A percentile compares a stretch with the other conserved stretches of the same genome.
Evolutionary conservation across 1,140 invertebrate genomes (phyloP).

Genomic region (Oncopodura yosiiana): DNA sequence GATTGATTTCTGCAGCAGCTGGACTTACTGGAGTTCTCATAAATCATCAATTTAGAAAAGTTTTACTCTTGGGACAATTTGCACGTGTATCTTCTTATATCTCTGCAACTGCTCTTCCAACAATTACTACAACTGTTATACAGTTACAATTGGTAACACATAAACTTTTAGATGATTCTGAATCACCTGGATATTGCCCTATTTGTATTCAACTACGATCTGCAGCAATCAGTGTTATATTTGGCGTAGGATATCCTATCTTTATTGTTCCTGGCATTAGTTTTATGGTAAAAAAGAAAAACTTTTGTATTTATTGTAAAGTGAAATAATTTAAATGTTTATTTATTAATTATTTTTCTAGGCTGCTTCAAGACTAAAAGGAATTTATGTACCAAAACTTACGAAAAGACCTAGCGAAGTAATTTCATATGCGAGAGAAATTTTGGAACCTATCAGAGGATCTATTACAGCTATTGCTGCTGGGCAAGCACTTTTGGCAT

Average conservation of each 20-base stretch:
- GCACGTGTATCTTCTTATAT: constrained; percentile 9
- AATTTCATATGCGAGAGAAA: constrained; percentile 7
- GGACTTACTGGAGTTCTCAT: constrained; percentile 7
- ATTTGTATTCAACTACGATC: constrained; percentile 45
- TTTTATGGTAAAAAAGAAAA: constrained; percentile 41
- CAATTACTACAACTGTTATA: background rate
- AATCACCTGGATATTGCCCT: constrained; percentile 38
- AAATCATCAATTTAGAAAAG: constrained; percentile 21
- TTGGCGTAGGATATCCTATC: constrained; percentile 42
- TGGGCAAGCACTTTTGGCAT: constrained; percentile 21
- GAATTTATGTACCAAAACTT: constrained; percentile 16
- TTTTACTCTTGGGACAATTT: constrained; percentile 8
- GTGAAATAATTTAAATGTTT: constrained; percentile 1
- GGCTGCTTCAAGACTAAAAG: constrained; percentile 10
- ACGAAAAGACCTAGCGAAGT: constrained; percentile 16
- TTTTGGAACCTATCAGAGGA: constrained; percentile 7
- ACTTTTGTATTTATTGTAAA: background rate
- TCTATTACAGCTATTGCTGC: background rate
- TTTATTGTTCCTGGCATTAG: constrained; percentile 40
- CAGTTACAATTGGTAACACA: constrained; percentile 42
- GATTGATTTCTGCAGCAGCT: background rate
- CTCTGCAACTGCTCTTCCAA: constrained; percentile 2
- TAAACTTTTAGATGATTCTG: constrained; percentile 38
- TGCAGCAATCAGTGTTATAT: constrained; percentile 36
- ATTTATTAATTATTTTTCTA: constrained; percentile 11